phyloP scores from a whole-genome alignment of 1,140 invertebrate genomes.

The Drosophila pectinifera region DNA sequence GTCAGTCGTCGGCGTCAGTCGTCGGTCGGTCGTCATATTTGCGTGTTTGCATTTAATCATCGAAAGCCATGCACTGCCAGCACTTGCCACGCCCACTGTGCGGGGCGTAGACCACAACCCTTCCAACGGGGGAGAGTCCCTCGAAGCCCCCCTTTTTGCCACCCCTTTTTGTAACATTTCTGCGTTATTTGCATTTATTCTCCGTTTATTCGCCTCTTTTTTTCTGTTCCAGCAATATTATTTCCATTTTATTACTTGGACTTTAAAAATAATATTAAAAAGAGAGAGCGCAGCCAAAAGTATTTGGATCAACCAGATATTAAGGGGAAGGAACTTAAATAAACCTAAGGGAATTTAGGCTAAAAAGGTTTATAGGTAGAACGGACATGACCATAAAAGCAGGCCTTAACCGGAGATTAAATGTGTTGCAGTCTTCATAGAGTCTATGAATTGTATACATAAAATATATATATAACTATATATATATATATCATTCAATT shows the following conservation, averaged over 20 bases:
- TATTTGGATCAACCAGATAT: conserved; percentile 31
- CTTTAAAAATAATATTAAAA: conserved; percentile 10
- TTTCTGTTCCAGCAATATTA: conserved; percentile 44
- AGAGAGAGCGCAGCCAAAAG: conserved; percentile 8
- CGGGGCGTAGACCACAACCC: conserved; percentile 20
- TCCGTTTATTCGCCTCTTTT: conserved; percentile 19
- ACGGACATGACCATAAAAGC: no score
- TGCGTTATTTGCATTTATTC: conserved; percentile 72
- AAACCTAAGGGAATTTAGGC: no score
- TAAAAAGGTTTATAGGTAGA: neutral
- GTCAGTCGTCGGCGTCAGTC: conserved; percentile 38
- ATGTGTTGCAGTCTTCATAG: no score
- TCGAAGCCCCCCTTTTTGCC: neutral
- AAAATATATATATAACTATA: no score
- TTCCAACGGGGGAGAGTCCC: neutral
- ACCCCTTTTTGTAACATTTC: conserved; percentile 22
- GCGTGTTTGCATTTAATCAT: conserved; percentile 83
- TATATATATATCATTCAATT: no score
- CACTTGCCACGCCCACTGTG: conserved; percentile 49
- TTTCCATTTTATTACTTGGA: conserved; percentile 54
- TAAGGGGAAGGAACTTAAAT: neutral
- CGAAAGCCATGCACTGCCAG: conserved; percentile 72
- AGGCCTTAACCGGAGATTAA: no score
- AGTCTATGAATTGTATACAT: no score
- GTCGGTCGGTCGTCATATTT: conserved; percentile 75